Conservation (phyloP, 2,888 invertebrate species). For the Lochmaea capreae region DNA sequence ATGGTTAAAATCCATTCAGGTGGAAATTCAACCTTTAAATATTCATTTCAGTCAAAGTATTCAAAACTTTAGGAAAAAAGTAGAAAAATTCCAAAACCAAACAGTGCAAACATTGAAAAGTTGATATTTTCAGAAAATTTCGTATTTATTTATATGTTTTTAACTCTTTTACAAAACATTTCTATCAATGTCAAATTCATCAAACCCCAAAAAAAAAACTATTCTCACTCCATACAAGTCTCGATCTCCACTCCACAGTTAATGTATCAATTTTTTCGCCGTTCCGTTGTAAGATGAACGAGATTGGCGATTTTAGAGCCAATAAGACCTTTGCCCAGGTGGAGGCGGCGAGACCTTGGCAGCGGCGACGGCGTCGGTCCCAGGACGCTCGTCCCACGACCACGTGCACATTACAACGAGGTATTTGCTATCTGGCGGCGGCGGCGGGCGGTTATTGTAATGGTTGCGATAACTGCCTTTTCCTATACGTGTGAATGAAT, state of each 20-base stretch:
- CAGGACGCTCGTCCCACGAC: slow-evolving; percentile 59
- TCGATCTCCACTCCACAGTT: neutral
- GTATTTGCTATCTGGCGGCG: slow-evolving; percentile 57
- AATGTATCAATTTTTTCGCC: slow-evolving; percentile 17
- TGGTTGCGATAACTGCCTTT: slow-evolving; percentile 58
- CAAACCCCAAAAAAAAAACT: neutral
- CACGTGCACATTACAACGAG: slow-evolving; percentile 62
- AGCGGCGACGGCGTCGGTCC: slow-evolving; percentile 52
- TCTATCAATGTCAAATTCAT: neutral
- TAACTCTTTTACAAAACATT: too few species aligned
- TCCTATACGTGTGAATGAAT: slow-evolving; percentile 44
- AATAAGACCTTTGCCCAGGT: slow-evolving; percentile 55
- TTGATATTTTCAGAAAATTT: too few species aligned
- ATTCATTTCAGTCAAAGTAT: too few species aligned
- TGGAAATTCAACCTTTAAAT: too few species aligned
- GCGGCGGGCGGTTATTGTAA: slow-evolving; percentile 54
- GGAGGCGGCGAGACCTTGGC: slow-evolving; percentile 47
- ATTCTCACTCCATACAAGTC: neutral
- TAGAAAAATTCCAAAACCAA: too few species aligned
- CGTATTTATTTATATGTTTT: too few species aligned
- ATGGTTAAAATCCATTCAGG: too few species aligned
- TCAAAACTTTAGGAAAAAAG: too few species aligned
- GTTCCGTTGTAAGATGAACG: slow-evolving; percentile 49
- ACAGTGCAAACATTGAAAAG: too few species aligned
- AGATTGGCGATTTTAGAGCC: slow-evolving; percentile 59